Percentiles rank a stretch among this genome's conserved stretches.
Evolutionary conservation across 2,797 vertebrate species (phyloP).

Genomic region (Steatocranus sp.): DNA sequence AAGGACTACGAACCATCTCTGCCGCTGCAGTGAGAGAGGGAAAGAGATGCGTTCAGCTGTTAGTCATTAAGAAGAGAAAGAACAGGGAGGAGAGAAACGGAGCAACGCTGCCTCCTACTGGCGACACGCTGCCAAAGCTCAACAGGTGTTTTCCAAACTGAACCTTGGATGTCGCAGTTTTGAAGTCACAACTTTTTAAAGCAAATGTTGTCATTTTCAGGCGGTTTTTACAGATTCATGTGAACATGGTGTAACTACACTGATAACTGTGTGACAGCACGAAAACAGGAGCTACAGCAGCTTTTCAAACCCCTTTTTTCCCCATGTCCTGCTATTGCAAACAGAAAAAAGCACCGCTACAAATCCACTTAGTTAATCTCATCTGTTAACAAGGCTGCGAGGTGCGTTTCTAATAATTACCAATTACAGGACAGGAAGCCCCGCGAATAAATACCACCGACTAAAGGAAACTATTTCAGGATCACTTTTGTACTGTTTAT

Average conservation of each 20-base stretch:
- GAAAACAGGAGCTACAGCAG: neutral
- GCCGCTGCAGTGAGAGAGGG: slow-evolving; percentile 82
- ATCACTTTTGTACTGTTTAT: neutral
- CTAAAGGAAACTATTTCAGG: neutral
- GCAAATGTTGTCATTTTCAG: neutral
- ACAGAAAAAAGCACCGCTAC: neutral
- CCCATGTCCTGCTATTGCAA: neutral
- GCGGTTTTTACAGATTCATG: neutral
- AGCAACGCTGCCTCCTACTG: slow-evolving; percentile 45
- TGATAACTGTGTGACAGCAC: neutral
- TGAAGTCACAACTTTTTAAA: neutral
- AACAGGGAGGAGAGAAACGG: neutral
- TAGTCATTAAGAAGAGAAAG: slow-evolving; percentile 36
- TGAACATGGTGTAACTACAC: neutral
- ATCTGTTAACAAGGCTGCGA: neutral
- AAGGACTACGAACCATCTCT: slow-evolving; percentile 95
- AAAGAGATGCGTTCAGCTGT: slow-evolving; percentile 36
- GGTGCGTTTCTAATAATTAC: neutral
- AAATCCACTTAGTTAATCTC: neutral
- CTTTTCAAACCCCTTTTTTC: neutral
- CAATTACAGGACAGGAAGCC: neutral
- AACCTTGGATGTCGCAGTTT: neutral
- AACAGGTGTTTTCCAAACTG: neutral
- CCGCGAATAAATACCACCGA: neutral
- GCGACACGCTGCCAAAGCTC: neutral